Conservation (phyloP, 2,797 vertebrate species). For the Glyptemys insculpta region DNA sequence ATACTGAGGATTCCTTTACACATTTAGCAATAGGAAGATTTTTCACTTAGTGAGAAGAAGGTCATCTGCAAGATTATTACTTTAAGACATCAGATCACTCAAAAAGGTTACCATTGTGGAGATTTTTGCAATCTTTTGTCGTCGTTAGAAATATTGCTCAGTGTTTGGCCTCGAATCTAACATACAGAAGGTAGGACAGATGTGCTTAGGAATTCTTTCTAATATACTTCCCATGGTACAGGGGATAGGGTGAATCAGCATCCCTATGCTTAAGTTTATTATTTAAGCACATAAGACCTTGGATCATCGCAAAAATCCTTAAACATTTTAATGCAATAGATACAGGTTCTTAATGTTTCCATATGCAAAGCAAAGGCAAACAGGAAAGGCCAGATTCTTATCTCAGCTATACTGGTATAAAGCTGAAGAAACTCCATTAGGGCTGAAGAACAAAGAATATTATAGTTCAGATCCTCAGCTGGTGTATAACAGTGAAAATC, state of each 20-base stretch:
- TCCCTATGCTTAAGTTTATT: not conserved
- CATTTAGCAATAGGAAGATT: not conserved
- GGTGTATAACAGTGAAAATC: not conserved
- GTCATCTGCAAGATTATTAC: not conserved
- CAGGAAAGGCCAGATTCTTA: not conserved
- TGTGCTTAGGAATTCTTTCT: not conserved
- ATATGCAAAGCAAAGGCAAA: not conserved
- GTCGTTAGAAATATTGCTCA: not conserved
- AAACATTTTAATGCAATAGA: not conserved
- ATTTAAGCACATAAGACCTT: not conserved
- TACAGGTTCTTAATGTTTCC: conserved; percentile 12
- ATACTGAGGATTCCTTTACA: accelerated
- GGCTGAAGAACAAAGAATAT: not conserved
- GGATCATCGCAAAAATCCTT: not conserved
- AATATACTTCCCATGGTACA: not conserved
- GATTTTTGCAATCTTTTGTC: conserved; percentile 28
- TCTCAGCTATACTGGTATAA: not conserved
- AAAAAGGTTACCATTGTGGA: conserved; percentile 9
- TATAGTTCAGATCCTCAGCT: not conserved
- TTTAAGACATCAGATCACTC: not conserved
- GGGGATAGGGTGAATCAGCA: conserved; percentile 6
- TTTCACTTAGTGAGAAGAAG: not conserved
- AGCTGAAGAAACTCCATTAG: not conserved
- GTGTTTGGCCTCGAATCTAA: conserved; percentile 13
- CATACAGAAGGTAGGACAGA: not conserved